Conservation (phyloP, 2,113 vertebrate species). For the Apeltes quadracus region DNA sequence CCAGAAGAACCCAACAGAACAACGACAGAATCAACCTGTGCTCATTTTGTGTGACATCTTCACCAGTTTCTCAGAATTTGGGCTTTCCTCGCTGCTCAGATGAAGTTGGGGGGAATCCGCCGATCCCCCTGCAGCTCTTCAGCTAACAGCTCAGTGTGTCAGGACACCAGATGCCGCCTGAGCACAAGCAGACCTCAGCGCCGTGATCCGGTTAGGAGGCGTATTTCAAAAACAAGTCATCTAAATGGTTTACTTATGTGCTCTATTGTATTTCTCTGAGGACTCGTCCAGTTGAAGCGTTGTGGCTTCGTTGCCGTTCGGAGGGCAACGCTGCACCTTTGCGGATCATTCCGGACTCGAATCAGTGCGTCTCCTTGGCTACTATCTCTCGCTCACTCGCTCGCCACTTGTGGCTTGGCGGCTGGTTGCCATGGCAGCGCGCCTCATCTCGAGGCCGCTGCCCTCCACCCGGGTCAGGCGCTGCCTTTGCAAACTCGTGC, state of each 20-base stretch:
- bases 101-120: background rate
- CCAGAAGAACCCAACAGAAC: too few relatives aligned
- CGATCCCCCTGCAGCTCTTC: background rate
- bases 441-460: conserved; percentile 56
- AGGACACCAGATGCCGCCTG: background rate
- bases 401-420: conserved; percentile 45
- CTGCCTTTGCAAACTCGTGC: too few relatives aligned
- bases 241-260: background rate
- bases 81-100: background rate
- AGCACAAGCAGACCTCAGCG: background rate
- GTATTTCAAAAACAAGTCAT: background rate
- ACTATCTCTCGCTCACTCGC: conserved; percentile 55
- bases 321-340: too few relatives aligned
- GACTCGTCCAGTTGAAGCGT: background rate
- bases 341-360: too few relatives aligned
- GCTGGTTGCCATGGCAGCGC: conserved; percentile 67
- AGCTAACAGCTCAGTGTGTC: background rate
- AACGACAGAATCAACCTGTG: background rate
- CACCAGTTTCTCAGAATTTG: background rate
- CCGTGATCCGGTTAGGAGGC: background rate
- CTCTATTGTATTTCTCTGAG: background rate
- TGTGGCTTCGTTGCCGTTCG: too few relatives aligned
- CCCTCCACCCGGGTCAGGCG: conserved; percentile 26
- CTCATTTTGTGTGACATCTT: background rate
- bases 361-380: conserved; percentile 55